Percentiles rank a stretch among this genome's conserved stretches.
Conservation (phyloP, 92 coral and sea anemone genomes). For the Heteractis magnifica region DNA sequence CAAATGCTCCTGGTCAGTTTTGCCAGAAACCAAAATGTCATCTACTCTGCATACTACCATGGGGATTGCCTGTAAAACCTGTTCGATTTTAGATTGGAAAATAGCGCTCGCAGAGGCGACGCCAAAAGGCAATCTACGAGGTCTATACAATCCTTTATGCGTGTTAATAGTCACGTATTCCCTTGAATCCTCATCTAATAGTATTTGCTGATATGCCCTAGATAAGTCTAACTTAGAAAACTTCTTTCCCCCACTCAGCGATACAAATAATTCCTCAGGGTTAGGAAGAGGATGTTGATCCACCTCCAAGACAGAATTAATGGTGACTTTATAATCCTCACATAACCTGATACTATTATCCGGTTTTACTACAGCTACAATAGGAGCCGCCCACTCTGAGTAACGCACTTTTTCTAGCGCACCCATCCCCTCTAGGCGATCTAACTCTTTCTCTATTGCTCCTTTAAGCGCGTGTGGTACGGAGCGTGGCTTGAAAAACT, state of each 20-base stretch:
- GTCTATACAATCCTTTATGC: constrained; percentile 47
- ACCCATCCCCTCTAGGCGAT: constrained; percentile 33
- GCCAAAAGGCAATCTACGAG: constrained; percentile 25
- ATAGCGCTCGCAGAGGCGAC: constrained; percentile 4
- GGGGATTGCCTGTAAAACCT: not conserved
- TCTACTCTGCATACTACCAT: constrained; percentile 6
- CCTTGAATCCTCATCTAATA: constrained; percentile 37
- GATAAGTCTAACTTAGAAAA: not conserved
- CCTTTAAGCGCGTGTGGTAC: constrained; percentile 34
- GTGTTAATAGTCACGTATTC: constrained; percentile 53
- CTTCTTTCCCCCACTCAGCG: not conserved
- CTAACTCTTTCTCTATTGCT: constrained; percentile 8
- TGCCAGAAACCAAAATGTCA: constrained; percentile 9
- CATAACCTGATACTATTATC: not conserved
- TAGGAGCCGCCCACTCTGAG: constrained; percentile 43
- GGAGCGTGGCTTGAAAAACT: constrained; percentile 24
- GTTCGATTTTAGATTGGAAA: not conserved
- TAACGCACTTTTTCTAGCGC: constrained; percentile 40
- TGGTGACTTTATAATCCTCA: not conserved
- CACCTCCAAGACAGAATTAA: not conserved
- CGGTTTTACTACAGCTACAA: constrained; percentile 17
- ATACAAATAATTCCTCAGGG: not conserved
- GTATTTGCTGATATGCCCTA: constrained; percentile 30
- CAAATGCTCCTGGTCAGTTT: constrained; percentile 14
- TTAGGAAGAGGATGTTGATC: not conserved